Base-by-base conservation (phyloP, 2,797 vertebrate species). In the Falco naumanni region DNA sequence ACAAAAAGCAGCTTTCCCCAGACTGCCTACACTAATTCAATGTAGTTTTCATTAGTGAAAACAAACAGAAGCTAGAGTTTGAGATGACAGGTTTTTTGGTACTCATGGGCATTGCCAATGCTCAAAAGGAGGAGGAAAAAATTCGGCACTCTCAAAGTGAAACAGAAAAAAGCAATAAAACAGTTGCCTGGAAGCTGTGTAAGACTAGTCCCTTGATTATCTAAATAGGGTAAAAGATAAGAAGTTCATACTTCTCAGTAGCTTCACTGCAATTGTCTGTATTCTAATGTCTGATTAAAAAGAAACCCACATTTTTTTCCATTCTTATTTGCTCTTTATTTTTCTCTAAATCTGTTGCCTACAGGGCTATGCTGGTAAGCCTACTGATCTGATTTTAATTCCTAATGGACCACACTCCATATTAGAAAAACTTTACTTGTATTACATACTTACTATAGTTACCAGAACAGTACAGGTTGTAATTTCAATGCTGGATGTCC, bases 21-120 rank as follows among this genome's bases (percentile, higher is more conserved):
- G 25, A 64, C 28, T 82, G 39, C 4, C 19, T 74, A 33, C 26
- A 63, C 85, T 84, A 81, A 85, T 87, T 87, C 84, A 83, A 11
- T 66, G 48, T 43, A 80, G 39, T 66, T 95, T 95, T 79, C 63
- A 74, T 87, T 60, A 92, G 28, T 59, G 64, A 95, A 94, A 93
- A 66, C 19, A 82, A 94, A 87, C 16, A 76, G 43, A 92, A 96
- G 16, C 7, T 53, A 33, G 33, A 87, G 47, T 82, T 90, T 84
- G 77, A 93, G 50, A 59, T 76, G 74, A 60, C 59, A 84, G 70
- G 2, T 4, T 87, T 91, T 87, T 89, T 50, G 11, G 21, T 43
- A 82, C 50, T 84, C 59, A 14, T 41, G 63, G 63, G 43, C 63
- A 72, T 82, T 90, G 51, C 5, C 17, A 66, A 0, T n/a, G 5